Evolutionary conservation across 2,888 invertebrate species (phyloP).

Genomic region (Mechanitis messenoides): DNA sequence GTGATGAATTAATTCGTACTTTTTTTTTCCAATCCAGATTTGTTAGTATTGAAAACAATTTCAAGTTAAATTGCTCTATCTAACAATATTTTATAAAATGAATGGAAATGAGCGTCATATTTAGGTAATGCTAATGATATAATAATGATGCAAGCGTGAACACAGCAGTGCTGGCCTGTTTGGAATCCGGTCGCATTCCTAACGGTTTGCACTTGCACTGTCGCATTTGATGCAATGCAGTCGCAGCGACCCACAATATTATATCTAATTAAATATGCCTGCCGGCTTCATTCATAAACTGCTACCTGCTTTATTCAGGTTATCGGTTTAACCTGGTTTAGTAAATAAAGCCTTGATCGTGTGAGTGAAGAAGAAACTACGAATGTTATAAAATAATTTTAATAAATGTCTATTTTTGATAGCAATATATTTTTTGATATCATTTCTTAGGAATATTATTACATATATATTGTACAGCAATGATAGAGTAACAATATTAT

Average conservation of each 20-base stretch:
- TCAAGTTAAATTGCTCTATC: too few species aligned
- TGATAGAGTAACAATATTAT: too few species aligned
- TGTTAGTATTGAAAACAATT: too few species aligned
- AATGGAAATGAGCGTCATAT: slow-evolving; percentile 40
- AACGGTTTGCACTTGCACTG: slow-evolving; percentile 61
- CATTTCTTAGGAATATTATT: too few species aligned
- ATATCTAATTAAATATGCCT: slow-evolving; percentile 36
- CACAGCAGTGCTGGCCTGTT: slow-evolving; percentile 47
- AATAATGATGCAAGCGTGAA: slow-evolving; percentile 57
- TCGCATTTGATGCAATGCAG: slow-evolving; percentile 49
- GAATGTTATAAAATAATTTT: not conserved
- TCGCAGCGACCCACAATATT: slow-evolving; percentile 36
- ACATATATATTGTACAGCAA: too few species aligned
- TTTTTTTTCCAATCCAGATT: too few species aligned
- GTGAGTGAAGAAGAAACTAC: not conserved
- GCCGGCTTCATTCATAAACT: slow-evolving; percentile 33
- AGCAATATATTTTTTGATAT: too few species aligned
- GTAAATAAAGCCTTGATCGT: slow-evolving; percentile 4
- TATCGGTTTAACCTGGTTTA: slow-evolving; percentile 15
- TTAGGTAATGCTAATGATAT: slow-evolving; percentile 63
- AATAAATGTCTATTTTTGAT: too few species aligned
- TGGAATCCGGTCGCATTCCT: slow-evolving; percentile 69
- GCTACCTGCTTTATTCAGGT: slow-evolving; percentile 29
- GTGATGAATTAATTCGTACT: too few species aligned
- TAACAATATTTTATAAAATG: not conserved